Evolutionary conservation across 2,888 invertebrate species (phyloP).

Genomic region (Meandrusa payeni): DNA sequence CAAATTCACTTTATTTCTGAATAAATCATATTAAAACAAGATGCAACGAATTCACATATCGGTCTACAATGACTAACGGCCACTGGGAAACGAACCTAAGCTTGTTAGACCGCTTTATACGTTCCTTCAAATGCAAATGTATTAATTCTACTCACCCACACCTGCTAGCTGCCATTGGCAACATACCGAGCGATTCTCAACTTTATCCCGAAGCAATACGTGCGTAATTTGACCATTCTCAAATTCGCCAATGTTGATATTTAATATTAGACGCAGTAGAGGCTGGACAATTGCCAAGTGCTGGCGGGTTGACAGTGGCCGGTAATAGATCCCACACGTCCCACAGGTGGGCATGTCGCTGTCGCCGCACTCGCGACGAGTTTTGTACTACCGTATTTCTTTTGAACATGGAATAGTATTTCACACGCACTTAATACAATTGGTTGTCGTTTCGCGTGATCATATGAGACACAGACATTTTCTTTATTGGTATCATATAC

Average conservation of each 20-base stretch:
- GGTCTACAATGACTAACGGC: slow-evolving; percentile 4
- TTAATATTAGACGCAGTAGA: slow-evolving; percentile 10
- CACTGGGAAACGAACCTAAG: slow-evolving; percentile 14
- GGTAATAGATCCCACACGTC: slow-evolving; percentile 18
- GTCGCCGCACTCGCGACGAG: slow-evolving; percentile 1
- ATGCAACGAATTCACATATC: background rate
- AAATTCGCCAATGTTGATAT: background rate
- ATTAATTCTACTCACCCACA: slow-evolving; percentile 14
- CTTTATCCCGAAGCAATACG: background rate
- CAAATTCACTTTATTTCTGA: no score
- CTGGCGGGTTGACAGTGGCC: slow-evolving; percentile 17
- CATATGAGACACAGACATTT: no score
- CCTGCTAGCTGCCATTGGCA: slow-evolving; percentile 1
- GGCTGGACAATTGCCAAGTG: slow-evolving; percentile 16
- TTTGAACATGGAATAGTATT: background rate
- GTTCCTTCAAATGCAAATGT: slow-evolving; percentile 10
- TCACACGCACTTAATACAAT: no score
- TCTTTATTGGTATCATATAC: no score
- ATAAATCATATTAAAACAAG: background rate
- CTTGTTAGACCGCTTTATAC: slow-evolving; percentile 5
- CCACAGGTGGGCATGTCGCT: slow-evolving; percentile 22
- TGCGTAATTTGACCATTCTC: background rate
- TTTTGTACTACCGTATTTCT: background rate
- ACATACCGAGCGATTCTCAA: background rate
- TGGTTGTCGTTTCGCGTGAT: no score